Base-by-base conservation (phyloP, 1,140 invertebrate species). In the Matsumurasca onukii region DNA sequence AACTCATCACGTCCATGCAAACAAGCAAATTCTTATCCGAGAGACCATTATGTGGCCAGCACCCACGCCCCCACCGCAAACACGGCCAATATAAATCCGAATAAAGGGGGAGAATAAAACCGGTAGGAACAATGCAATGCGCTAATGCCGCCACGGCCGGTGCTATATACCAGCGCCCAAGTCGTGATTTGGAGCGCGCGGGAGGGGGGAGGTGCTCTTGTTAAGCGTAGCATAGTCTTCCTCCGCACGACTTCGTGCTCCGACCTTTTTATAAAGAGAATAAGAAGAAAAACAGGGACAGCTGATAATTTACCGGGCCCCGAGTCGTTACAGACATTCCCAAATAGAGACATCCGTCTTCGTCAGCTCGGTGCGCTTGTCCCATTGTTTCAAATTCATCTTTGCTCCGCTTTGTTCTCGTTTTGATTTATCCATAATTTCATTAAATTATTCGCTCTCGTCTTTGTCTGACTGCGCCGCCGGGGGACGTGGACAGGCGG, bases 211-310 rank as follows among this genome's bases (percentile, higher is more conserved):
- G 30, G n/a, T 59, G 55, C 25, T 59, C 55, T 59, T 29, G 55
- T 59, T 59, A 59, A 22, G 55, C 55, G 55, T 59, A 22, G 55
- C 55, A 27, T 59, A 27, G 30, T 59, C 55, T n/a, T 59, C 55
- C 55, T 27, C 55, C 5, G 55, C 55, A 59, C 55, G 55, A 59
- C 30, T 59, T 59, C 55, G 55, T 59, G 55, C 55, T 27, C 55
- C 5, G 25, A 29, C 22, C 17, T 51, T 59, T 59, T 59, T 59
- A 59, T 29, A 25, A 20, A 5, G 9, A 17, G 34, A 22, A 52
- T 52, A 52, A 59, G 25, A 59, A 59, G 25, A 59, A 59, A 29
- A 59, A 59, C 22, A 59, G 30, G 13, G 25, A 59, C 55, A 29
- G 25, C 55, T 27, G 55, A 59, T 59, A 59, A 59, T 59, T 59